phyloP scores from a whole-genome alignment of 2,113 vertebrate genomes.

The Heterotis niloticus region DNA sequence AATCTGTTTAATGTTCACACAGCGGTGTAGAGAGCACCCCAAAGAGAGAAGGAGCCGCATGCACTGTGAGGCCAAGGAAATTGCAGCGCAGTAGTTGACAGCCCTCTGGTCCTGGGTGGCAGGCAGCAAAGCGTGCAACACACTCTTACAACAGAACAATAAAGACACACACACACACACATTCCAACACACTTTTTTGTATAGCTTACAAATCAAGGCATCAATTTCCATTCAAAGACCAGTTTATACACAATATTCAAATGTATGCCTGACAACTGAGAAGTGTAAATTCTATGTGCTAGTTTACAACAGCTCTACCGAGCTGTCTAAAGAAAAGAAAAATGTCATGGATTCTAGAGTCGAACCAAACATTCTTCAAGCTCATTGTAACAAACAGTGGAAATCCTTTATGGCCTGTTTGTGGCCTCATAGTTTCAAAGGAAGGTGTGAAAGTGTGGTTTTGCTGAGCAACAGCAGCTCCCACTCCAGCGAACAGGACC shows the following conservation, averaged over 20 bases:
- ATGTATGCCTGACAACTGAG: background rate
- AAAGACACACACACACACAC: background rate
- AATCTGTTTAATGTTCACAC: background rate
- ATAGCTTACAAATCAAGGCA: background rate
- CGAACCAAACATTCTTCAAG: conserved; percentile 1
- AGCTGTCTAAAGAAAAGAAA: background rate
- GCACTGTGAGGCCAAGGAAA: background rate
- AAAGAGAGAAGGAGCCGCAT: background rate
- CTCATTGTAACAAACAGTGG: background rate
- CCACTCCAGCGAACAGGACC: background rate
- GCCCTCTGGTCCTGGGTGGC: background rate
- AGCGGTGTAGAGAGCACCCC: background rate
- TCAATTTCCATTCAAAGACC: background rate
- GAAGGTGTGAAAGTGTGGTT: background rate
- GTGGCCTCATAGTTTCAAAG: background rate
- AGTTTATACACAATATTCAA: background rate
- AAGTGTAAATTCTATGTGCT: background rate
- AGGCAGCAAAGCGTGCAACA: background rate
- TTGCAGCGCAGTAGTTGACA: background rate
- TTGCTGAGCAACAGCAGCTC: background rate
- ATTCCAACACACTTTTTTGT: background rate
- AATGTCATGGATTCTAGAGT: background rate
- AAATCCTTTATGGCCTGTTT: background rate
- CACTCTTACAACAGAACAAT: background rate
- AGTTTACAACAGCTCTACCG: background rate